Evolutionary conservation across 2,888 invertebrate genomes (phyloP).

Genomic region (Leptopilina syphax): DNA sequence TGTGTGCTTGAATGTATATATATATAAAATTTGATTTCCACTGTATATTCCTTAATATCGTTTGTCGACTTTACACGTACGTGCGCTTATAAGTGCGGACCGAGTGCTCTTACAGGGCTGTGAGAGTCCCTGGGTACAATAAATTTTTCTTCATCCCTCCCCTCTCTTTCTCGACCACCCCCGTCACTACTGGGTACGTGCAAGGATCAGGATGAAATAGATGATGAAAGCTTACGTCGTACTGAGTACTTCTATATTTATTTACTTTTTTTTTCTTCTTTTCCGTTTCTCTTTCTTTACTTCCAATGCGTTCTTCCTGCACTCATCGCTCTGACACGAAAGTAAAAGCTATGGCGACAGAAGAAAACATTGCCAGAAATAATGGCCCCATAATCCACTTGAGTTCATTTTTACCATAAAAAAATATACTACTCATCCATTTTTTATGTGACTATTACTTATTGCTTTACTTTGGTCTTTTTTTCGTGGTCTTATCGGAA

Average conservation of each 20-base stretch:
- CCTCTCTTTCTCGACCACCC: constrained; percentile 50
- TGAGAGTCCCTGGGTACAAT: constrained; percentile 58
- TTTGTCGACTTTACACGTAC: constrained; percentile 40
- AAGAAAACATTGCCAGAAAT: constrained; percentile 15
- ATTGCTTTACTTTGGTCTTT: too few relatives aligned
- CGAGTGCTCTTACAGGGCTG: constrained; percentile 13
- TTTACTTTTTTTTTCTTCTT: constrained; percentile 38
- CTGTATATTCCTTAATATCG: constrained; percentile 25
- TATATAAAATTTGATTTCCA: constrained; percentile 27
- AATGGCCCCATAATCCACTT: constrained; percentile 28
- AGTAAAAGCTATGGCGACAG: constrained; percentile 22
- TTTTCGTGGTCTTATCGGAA: too few relatives aligned
- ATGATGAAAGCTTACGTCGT: constrained; percentile 62
- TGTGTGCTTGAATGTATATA: neutral
- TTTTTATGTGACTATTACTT: too few relatives aligned
- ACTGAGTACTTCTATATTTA: constrained; percentile 46
- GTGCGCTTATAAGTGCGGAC: constrained; percentile 28
- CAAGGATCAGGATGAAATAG: constrained; percentile 63
- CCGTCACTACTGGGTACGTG: constrained; percentile 51
- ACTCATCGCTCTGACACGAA: constrained; percentile 38
- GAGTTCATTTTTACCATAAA: neutral
- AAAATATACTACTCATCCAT: too few relatives aligned
- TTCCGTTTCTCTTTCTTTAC: constrained; percentile 46
- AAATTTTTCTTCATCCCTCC: constrained; percentile 58
- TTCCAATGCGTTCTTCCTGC: constrained; percentile 43